Base-by-base conservation (phyloP, 2,888 invertebrate genomes). In the Mythimna ferrago region DNA sequence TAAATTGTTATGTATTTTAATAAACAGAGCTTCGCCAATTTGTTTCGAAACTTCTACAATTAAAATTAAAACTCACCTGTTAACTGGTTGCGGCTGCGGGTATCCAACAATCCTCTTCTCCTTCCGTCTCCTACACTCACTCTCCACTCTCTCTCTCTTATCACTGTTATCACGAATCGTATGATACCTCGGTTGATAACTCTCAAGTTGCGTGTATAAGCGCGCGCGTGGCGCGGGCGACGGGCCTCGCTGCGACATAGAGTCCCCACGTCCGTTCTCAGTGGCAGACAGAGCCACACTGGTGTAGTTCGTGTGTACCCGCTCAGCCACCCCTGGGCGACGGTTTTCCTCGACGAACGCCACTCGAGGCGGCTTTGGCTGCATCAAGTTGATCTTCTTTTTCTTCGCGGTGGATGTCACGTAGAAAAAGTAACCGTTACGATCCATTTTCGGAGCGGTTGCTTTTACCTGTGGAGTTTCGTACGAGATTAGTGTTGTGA, bases 301-400 rank as follows among this genome's bases (percentile, higher is more conserved):
- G 92, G 66, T 84, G 78, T 87, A 74, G 65, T 26, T 66, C n/a
- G 81, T 73, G 74, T 88, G 83, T 54, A 94, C 86, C 84, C 94
- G 91, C 88, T 94, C 94, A 62, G 93, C 94, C 66, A 90, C 90
- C 90, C 95, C 96, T 66, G 94, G 93, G 74, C 94, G 89, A 7
- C 94, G 93, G 82, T 94, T 94, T 86, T 95, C 94, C 82, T 95
- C 95, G 16, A 88, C 91, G 87, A 95, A 96, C 73, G 96, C 96
- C 78, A 94, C 92, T 86, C 95, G 91, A 79, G 96, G 96, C 78
- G 96, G 94, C 86, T 93, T 93, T 10, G 96, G 93, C 81, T 96
- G 96, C 96, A 96, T 96, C 81, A 96, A 88, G 87, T 93, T 96
- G 83, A 96, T 95, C 89, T 95, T 96, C 90, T 96, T 96, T 91